Evolutionary conservation across 2,888 invertebrate genomes (phyloP).

Genomic region (Polylopha cassiicola): DNA sequence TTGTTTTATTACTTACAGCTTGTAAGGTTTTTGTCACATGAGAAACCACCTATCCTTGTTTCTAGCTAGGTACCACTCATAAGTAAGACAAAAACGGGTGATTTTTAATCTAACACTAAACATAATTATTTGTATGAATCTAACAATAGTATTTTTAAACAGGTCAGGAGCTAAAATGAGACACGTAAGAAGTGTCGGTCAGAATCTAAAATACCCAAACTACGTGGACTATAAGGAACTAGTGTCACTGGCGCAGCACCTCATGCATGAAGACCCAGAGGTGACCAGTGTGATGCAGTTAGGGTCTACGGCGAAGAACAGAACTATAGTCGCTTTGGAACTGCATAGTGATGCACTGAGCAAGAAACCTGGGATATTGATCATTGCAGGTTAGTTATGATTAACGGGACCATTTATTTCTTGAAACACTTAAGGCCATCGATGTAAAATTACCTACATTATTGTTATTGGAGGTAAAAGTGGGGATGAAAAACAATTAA

Average conservation of each 20-base stretch:
- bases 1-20: too few species aligned
- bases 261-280: constrained; percentile 45
- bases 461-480: too few species aligned
- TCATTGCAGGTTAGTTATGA: constrained; percentile 50
- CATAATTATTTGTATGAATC: neutral
- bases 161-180: constrained; percentile 64
- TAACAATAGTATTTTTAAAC: constrained; percentile 20
- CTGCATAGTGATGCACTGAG: constrained; percentile 55
- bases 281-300: constrained; percentile 42
- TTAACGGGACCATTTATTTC: neutral
- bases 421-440: too few species aligned
- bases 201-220: constrained; percentile 32
- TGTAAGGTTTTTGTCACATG: too few species aligned
- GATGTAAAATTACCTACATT: too few species aligned
- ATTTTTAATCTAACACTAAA: neutral
- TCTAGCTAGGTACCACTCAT: too few species aligned
- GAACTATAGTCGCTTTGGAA: constrained; percentile 54
- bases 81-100: too few species aligned
- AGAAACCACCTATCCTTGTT: too few species aligned
- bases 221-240: constrained; percentile 43
- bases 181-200: constrained; percentile 38
- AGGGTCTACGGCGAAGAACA: constrained; percentile 50
- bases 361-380: constrained; percentile 63
- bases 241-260: constrained; percentile 30
- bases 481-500: too few species aligned